A percentile compares a stretch with the other conserved stretches of the same genome.
These are phyloP conservation scores for Crypturellus tataupa DNA, from an alignment of 2,797 vertebrate genomes.

Conservation along the genomic window DNA sequence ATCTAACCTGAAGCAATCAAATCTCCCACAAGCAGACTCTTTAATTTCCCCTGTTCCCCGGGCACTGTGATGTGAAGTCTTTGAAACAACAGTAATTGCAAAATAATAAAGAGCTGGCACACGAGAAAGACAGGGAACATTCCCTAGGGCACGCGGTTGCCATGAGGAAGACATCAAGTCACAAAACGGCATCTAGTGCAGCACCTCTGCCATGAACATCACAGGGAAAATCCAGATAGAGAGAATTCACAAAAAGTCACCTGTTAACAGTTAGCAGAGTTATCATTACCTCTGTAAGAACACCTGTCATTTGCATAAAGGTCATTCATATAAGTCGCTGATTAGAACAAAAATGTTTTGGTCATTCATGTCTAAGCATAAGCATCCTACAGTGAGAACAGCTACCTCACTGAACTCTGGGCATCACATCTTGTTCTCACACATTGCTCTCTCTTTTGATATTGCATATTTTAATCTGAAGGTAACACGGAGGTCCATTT, in stretches of 20 bases:
- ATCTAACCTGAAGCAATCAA: conserved; percentile 34
- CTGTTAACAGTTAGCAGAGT: background rate
- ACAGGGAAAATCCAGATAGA: background rate
- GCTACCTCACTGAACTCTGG: background rate
- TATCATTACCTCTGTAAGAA: background rate
- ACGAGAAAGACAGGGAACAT: background rate
- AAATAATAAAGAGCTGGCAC: background rate
- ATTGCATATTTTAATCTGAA: conserved; percentile 1
- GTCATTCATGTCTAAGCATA: background rate
- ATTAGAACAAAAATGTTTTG: background rate
- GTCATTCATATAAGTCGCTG: background rate
- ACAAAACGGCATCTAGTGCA: background rate
- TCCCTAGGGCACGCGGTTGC: background rate
- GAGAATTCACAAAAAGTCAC: background rate
- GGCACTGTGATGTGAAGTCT: conserved; percentile 39
- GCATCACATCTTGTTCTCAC: background rate
- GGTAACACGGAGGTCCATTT: background rate
- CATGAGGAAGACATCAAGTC: background rate
- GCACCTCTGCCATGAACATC: background rate
- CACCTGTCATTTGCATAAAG: background rate
- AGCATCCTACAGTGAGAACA: background rate
- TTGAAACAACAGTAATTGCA: conserved; percentile 45
- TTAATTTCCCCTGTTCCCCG: conserved; percentile 44
- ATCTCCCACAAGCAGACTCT: conserved; percentile 23
- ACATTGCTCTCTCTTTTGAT: background rate